These are phyloP conservation scores for Eulithis testata DNA, from an alignment of 2,888 invertebrate species.

Conservation along the genomic window DNA sequence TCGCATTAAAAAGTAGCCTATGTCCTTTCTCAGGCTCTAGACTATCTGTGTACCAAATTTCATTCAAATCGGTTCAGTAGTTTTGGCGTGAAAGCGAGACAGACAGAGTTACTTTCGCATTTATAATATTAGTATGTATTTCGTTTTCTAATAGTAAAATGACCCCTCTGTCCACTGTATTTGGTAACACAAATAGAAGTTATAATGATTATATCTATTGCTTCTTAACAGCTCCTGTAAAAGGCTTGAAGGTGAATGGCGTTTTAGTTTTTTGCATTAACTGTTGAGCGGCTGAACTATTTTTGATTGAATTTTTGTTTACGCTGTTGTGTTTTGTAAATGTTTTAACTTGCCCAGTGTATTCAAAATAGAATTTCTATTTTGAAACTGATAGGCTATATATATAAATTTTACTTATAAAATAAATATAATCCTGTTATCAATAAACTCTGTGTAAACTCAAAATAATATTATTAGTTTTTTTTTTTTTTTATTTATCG, in stretches of 20 bases:
- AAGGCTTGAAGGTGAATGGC: constrained; percentile 72
- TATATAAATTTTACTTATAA: no score
- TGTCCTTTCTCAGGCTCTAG: no score
- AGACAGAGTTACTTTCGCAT: no score
- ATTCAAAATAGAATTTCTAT: background rate
- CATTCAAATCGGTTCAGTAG: no score
- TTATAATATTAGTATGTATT: no score
- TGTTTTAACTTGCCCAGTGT: constrained; percentile 25
- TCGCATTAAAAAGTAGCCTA: no score
- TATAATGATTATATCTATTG: constrained; percentile 22
- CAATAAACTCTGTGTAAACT: no score
- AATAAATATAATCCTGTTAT: no score
- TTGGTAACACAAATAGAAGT: constrained; percentile 11
- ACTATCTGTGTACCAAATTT: no score
- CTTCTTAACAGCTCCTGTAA: constrained; percentile 43
- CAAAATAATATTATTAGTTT: no score
- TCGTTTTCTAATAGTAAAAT: background rate
- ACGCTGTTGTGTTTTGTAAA: constrained; percentile 41
- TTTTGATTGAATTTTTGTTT: constrained; percentile 42
- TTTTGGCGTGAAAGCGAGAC: no score
- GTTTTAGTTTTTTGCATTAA: constrained; percentile 57
- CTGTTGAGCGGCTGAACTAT: constrained; percentile 39
- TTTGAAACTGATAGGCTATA: background rate
- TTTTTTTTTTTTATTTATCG: no score
- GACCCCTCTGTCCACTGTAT: background rate